Evolutionary conservation across 2,888 invertebrate genomes (phyloP), one percentile per base, ranked within the genome.

Genomic region (Tiliacea aurago): DNA sequence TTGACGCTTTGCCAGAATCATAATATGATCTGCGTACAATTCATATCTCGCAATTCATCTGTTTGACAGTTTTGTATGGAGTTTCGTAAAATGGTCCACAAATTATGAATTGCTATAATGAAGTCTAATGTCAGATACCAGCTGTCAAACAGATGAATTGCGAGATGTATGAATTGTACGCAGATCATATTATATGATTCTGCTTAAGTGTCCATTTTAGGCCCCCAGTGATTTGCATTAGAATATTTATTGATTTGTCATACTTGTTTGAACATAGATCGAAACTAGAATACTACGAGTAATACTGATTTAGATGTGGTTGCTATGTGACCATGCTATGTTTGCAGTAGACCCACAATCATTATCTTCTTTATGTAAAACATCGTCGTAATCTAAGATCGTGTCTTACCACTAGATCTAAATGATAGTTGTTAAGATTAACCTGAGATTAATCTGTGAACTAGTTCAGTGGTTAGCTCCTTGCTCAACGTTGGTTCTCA

Each of bases 401-500:
- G 92, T 91, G 92, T 90, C 87, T 90, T 92, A 91, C 91, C 87
- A 88, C 90, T 88, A 90, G 89, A 91, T 91, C 91, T 89, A 90
- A 93, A 92, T 90, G 93, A 94, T 93, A 88, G 92, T 91, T 90
- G 92, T 92, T 91, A 84, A 94, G 95, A 95, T 95, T 92, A 93
- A 87, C 81, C 84, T 83, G 84, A 89, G 91, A 91, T 92, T 91
- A 92, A 93, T 93, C 93, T 93, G 93, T 92, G 93, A 95, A 95
- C 95, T 94, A 93, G 96, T 94, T 93, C 91, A 93, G 90, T 86
- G 87, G 90, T 88, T 86, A 84, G 69, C 89, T 87, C 89, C 91
- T 95, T 95, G 91, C 94, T 90, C 94, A 93, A 91, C 92, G 86
- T 68, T 83, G 84, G 90, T 95, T 96, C 95, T 92, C 96, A 96